These are phyloP conservation scores for Callospermophilus lateralis DNA, from an alignment of 2,113 vertebrate species.

Conservation along the genomic window DNA sequence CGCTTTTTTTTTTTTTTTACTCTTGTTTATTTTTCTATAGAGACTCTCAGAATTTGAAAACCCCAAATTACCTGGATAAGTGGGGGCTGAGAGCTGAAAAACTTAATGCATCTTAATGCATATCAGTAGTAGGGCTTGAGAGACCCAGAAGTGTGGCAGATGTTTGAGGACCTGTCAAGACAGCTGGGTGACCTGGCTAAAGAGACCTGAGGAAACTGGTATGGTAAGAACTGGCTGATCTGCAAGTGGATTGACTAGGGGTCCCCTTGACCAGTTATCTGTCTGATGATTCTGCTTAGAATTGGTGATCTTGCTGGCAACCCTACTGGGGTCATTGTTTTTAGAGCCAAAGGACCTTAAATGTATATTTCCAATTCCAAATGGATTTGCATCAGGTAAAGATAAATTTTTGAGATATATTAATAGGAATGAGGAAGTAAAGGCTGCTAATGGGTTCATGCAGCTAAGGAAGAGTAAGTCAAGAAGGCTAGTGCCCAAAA, in stretches of 20 bases:
- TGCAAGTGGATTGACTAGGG: background rate
- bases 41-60: background rate
- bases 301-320: background rate
- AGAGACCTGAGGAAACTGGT: background rate
- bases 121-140: background rate
- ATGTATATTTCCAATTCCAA: background rate
- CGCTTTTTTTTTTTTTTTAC: background rate
- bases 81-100: background rate
- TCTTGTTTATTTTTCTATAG: background rate
- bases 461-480: background rate
- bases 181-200: background rate
- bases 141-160: background rate
- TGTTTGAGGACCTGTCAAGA: background rate
- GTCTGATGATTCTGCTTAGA: background rate
- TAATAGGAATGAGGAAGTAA: background rate
- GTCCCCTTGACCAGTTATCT: no score
- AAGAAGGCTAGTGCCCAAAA: background rate
- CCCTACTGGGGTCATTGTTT: background rate
- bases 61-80: background rate
- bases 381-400: background rate
- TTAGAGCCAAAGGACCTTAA: background rate
- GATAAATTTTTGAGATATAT: background rate
- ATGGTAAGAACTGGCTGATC: slow-evolving; percentile 8
- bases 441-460: background rate
- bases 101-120: no score